Base-by-base conservation (phyloP, 2,888 invertebrate genomes). In the Aethes cnicana region DNA sequence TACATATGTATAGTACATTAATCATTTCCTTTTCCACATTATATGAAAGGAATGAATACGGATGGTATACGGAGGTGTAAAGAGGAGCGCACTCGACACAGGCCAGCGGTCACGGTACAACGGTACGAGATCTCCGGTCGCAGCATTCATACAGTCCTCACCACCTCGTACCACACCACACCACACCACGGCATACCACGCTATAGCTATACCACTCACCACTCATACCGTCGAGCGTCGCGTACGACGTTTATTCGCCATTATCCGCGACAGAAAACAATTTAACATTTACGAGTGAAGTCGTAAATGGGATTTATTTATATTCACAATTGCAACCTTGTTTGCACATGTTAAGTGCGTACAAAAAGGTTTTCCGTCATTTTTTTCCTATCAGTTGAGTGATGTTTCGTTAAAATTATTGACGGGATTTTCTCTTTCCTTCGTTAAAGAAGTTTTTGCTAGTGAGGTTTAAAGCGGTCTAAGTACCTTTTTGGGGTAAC, bases 251-350 rank as follows among this genome's bases (percentile, higher is more conserved):
- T 42, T 52, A 47, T 52, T 42, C 42, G 44, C 47, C 48, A 53
- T 49, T 49, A 47, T 39, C 75, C 70, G 71, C 73, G 67, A 66
- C 64, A 63, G 69, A 75, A 76, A 74, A 83, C 83, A 81, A 84
- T 84, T 83, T 81, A 77, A 78, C 84, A 67, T 84, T 86, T 85
- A 86, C 84, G 82, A 80, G 84, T 79, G 76, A 72, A 69, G 61
- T 75, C 82, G 81, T 84, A 84, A 85, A 86, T 81, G 77, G 67
- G 55, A 57, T 78, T 80, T 78, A 81, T 83, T 72, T 72, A 72
- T 75, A 76, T 78, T 72, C 77, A 52, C 52, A 74, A 80, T 81
- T 72, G 74, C 69, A 68, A 70, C 71, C 70, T 76, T 79, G 74
- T 81, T 81, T 80, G 80, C 70, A 69, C 69, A 52, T 28, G 64